Base-by-base conservation (phyloP, 2,797 vertebrate species). In the Hafferia zeledoni region DNA sequence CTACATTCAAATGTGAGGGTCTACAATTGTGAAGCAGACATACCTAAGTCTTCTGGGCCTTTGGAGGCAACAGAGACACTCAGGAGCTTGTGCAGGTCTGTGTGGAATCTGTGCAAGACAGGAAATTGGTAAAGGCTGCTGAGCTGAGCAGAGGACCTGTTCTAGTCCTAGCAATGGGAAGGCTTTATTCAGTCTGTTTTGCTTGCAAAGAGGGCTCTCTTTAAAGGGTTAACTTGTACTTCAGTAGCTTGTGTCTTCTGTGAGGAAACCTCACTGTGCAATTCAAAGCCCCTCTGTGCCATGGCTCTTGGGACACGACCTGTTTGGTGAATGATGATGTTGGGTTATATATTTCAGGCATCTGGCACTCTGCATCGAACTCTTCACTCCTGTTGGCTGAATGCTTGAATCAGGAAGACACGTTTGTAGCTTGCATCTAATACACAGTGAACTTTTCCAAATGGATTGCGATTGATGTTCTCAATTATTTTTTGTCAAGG, bases 401-500 rank as follows among this genome's bases (percentile, higher is more conserved):
- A 55, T n/a, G 23, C 31, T 79, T 90, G 30, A 77, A 37, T n/a
- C 67, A 57, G 15, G 13, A 52, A 69, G 33, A 12, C 63, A 10
- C 13, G 8, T 69, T 68, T 18, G 19, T 63, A 59, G 64, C 25
- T 74, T 74, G 4, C 20, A 46, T 46, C 28, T 67, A 60, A 80
- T 64, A 43, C 19, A 56, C 41, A 56, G 52, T 56, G 33, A 61
- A 43, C 33, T 68, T 80, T 90, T 69, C 10, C 30, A 69, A 65
- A 67, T 4, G 52, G 23, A 43, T 41, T 70, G 9, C 90, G 77
- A 91, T 81, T 90, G 61, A 93, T 91, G 28, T 13, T 60, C 27
- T 81, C 9, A 13, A 52, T 87, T 87, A 33, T 39, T 78, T 89
- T 77, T 89, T 86, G 67, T 52, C 67, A 89, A 80, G 53, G 52